phyloP scores from a whole-genome alignment of 2,888 invertebrate genomes.

The Deroplatys truncata region DNA sequence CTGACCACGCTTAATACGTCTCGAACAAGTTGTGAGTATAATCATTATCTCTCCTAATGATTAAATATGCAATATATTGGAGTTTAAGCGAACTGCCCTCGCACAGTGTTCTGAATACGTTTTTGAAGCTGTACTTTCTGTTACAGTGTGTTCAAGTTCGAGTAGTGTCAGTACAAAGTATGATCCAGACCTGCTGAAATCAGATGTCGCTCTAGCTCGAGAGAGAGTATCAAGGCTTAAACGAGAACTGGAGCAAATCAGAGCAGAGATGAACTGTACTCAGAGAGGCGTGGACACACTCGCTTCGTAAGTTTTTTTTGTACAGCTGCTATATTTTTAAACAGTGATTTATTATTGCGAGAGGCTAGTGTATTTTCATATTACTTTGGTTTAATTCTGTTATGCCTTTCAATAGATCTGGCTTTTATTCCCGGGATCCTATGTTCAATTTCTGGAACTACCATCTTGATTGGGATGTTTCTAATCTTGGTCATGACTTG shows the following conservation, averaged over 20 bases:
- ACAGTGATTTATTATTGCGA: too few relatives aligned
- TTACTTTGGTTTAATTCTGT: too few relatives aligned
- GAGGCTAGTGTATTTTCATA: too few relatives aligned
- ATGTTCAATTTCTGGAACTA: too few relatives aligned
- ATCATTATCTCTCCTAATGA: not conserved
- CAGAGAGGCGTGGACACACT: constrained; percentile 90
- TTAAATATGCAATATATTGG: not conserved
- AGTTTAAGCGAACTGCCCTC: not conserved
- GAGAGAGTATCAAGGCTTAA: constrained; percentile 84
- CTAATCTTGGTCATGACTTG: too few relatives aligned
- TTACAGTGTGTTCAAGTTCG: constrained; percentile 79
- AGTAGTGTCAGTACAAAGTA: constrained; percentile 87
- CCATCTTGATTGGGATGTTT: too few relatives aligned
- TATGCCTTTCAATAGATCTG: too few relatives aligned
- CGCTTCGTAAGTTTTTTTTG: constrained; percentile 63
- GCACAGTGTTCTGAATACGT: not conserved
- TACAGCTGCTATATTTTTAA: not conserved
- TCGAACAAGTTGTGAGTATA: constrained; percentile 82
- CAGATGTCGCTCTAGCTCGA: constrained; percentile 85
- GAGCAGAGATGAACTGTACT: constrained; percentile 87
- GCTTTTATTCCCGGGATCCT: too few relatives aligned
- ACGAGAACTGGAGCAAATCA: constrained; percentile 85
- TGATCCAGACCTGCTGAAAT: constrained; percentile 89
- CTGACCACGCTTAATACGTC: constrained; percentile 81
- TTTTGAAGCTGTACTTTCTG: constrained; percentile 25